Evolutionary conservation across 2,888 invertebrate genomes (phyloP).

Genomic region (Tyria jacobaeae): DNA sequence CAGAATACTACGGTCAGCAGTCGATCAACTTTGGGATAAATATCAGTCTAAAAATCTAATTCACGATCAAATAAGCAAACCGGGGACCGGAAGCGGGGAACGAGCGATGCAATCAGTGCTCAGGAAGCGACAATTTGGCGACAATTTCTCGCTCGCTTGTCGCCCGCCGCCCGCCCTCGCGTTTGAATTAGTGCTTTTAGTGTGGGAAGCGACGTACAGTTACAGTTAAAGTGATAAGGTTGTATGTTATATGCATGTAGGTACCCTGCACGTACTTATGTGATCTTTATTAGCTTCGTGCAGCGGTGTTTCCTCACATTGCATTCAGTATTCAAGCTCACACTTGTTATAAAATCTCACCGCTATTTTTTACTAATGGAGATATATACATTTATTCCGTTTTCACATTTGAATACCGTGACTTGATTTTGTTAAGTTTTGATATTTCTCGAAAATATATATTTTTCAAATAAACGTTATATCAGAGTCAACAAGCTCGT

Average conservation of each 20-base stretch:
- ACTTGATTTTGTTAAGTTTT: no score
- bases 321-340: neutral
- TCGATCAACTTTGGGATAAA: constrained; percentile 24
- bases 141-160: constrained; percentile 59
- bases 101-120: constrained; percentile 67
- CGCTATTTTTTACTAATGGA: no score
- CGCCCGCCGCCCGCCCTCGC: constrained; percentile 46
- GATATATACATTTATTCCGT: no score
- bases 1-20: neutral
- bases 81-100: constrained; percentile 64
- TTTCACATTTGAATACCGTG: no score
- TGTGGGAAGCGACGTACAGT: constrained; percentile 26
- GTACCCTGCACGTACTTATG: neutral
- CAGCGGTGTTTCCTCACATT: neutral
- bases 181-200: constrained; percentile 52
- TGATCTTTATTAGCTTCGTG: neutral
- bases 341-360: neutral
- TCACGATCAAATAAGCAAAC: constrained; percentile 58
- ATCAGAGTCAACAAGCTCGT: no score
- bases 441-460: no score
- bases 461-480: no score
- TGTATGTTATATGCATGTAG: neutral
- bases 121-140: constrained; percentile 75
- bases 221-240: constrained; percentile 4
- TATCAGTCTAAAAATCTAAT: constrained; percentile 54